Evolutionary conservation across 2,888 invertebrate species (phyloP).

Genomic region (Dorcus hopei): DNA sequence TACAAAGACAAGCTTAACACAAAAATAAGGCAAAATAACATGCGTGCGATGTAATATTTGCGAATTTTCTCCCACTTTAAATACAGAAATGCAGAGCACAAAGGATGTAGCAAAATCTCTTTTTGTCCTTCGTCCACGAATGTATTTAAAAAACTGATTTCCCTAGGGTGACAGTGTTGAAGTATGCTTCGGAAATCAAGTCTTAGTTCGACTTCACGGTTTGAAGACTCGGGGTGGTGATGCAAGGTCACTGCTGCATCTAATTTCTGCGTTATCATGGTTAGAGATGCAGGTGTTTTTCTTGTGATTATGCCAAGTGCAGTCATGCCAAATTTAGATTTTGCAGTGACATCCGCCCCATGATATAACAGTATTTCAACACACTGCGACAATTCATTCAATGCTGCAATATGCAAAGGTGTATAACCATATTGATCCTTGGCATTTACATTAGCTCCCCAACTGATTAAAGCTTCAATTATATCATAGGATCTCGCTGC

Average conservation of each 20-base stretch:
- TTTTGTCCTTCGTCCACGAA: slow-evolving; percentile 88
- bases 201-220: slow-evolving; percentile 76
- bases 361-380: slow-evolving; percentile 80
- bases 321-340: slow-evolving; percentile 82
- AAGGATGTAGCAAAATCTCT: slow-evolving; percentile 79
- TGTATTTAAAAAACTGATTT: slow-evolving; percentile 82
- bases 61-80: slow-evolving; percentile 89
- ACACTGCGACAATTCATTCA: slow-evolving; percentile 81
- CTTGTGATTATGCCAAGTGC: slow-evolving; percentile 81
- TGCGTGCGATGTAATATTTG: slow-evolving; percentile 78
- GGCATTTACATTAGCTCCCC: slow-evolving; percentile 79
- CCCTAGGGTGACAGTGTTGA: slow-evolving; percentile 79
- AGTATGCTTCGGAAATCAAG: slow-evolving; percentile 79
- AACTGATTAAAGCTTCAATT: slow-evolving; percentile 72
- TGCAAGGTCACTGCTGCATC: slow-evolving; percentile 77
- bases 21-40: slow-evolving; percentile 76
- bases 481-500: slow-evolving; percentile 78
- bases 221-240: slow-evolving; percentile 72
- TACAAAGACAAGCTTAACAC: slow-evolving; percentile 78
- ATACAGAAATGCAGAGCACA: slow-evolving; percentile 83
- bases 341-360: slow-evolving; percentile 85
- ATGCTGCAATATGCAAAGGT: slow-evolving; percentile 79
- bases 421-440: slow-evolving; percentile 85
- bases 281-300: slow-evolving; percentile 81
- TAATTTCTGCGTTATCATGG: slow-evolving; percentile 77